Conservation (phyloP, 2,113 vertebrate genomes). For the Pelecanus crispus region DNA sequence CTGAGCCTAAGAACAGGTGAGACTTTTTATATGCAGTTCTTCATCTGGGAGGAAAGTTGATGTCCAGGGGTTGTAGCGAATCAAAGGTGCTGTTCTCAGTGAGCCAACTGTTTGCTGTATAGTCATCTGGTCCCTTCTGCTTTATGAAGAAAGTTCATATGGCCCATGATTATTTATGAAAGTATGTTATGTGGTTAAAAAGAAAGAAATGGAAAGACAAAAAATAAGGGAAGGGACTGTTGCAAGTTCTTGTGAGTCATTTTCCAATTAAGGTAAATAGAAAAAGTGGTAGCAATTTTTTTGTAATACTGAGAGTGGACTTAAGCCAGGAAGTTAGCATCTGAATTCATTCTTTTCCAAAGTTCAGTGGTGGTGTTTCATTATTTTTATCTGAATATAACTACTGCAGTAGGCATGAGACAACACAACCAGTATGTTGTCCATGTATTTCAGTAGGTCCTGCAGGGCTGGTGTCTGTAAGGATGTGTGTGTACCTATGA, state of each 20-base stretch:
- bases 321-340: background rate
- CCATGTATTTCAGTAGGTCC: background rate
- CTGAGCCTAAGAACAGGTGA: conserved; percentile 90
- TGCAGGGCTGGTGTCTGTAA: background rate
- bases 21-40: background rate
- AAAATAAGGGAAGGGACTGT: background rate
- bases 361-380: background rate
- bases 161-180: background rate
- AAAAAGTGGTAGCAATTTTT: background rate
- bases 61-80: background rate
- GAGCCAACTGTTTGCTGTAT: background rate
- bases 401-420: background rate
- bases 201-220: background rate
- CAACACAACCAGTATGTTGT: accelerated
- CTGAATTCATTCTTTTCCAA: background rate
- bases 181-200: background rate
- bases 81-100: background rate
- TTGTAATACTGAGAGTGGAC: background rate
- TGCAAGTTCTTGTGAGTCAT: background rate
- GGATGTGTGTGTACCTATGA: background rate
- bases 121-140: background rate
- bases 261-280: background rate
- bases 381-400: background rate
- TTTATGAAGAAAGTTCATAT: background rate
- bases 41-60: background rate